Percentiles rank a stretch among this genome's conserved stretches.
phyloP scores from a whole-genome alignment of 2,797 vertebrate species.

The Caiman crocodilus region DNA sequence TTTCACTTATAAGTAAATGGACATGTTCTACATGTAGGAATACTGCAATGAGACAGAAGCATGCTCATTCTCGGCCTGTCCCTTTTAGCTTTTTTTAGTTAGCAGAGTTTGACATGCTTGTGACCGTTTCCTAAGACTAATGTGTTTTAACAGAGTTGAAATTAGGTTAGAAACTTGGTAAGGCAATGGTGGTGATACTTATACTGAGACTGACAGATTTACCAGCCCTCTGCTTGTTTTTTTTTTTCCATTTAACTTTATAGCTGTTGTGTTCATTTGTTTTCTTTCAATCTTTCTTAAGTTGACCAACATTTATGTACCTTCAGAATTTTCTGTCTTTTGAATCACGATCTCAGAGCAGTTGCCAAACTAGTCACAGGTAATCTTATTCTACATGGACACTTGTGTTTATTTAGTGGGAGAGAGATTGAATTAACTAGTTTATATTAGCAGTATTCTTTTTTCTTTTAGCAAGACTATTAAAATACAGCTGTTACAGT shows the following conservation, averaged over 20 bases:
- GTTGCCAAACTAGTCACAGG: not conserved
- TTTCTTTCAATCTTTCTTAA: not conserved
- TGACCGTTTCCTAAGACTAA: not conserved
- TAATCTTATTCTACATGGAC: not conserved
- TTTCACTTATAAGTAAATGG: not conserved
- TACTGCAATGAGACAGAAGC: not conserved
- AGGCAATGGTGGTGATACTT: not conserved
- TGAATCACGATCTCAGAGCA: not conserved
- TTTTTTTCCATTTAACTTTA: not conserved
- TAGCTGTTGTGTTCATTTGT: rapidly evolving
- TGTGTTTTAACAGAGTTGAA: not conserved
- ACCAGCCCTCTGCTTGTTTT: not conserved
- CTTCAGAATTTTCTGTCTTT: not conserved
- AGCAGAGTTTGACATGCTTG: not conserved
- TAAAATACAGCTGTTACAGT: not conserved
- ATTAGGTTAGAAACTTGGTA: not conserved
- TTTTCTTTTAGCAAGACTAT: not conserved
- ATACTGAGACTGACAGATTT: not conserved
- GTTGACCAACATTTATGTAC: rapidly evolving
- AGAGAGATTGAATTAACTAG: not conserved
- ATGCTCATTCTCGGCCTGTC: not conserved
- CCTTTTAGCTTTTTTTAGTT: not conserved
- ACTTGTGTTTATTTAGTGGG: not conserved
- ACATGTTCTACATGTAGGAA: too few species aligned
- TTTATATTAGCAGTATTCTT: not conserved